Base-by-base conservation (phyloP, 2,888 invertebrate genomes). In the Piscicola geometra region DNA sequence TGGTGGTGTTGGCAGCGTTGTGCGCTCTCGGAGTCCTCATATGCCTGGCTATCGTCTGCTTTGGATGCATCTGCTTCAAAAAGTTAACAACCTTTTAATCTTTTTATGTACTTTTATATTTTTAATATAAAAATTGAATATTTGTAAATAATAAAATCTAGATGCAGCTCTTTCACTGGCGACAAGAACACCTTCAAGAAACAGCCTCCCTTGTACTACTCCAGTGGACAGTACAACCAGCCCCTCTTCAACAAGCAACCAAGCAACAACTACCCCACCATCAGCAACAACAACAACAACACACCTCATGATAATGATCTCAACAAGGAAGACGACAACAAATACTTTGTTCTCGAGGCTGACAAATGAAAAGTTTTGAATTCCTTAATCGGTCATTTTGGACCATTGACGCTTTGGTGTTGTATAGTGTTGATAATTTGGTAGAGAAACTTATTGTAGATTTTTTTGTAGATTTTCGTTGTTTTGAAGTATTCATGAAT, bases 321-420 rank as follows among this genome's bases (percentile, higher is more conserved):
- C 41, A 41, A 66, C 2, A 69, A 69, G 69, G 25, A n/a, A 2
- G 69, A 69, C 32, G 69, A 69, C 5, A 69, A 69, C 35, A 69
- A 69, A 36, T 69, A 69, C 35, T 69, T 69, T 36, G 69, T 69
- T 33, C 69, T 69, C 35, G 69, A 69, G 25, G 28, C 30, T 66
- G 66, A 66, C 66, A 66, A 41, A 41, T 41, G 41, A 41, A 41
- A n/a, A n/a, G n/a, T n/a, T n/a, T n/a, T n/a, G n/a, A n/a, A n/a
- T n/a, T n/a, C n/a, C n/a, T n/a, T n/a, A n/a, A n/a, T n/a, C n/a
- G n/a, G n/a, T n/a, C n/a, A n/a, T n/a, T n/a, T n/a, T n/a, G n/a
- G n/a, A n/a, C n/a, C n/a, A n/a, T n/a, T n/a, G n/a, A n/a, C n/a
- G n/a, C n/a, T n/a, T n/a, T n/a, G n/a, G n/a, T n/a, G n/a, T n/a